Percentiles rank a stretch among this genome's conserved stretches.
Conservation (phyloP, 2,888 invertebrate species). For the Calameuta pallipes region DNA sequence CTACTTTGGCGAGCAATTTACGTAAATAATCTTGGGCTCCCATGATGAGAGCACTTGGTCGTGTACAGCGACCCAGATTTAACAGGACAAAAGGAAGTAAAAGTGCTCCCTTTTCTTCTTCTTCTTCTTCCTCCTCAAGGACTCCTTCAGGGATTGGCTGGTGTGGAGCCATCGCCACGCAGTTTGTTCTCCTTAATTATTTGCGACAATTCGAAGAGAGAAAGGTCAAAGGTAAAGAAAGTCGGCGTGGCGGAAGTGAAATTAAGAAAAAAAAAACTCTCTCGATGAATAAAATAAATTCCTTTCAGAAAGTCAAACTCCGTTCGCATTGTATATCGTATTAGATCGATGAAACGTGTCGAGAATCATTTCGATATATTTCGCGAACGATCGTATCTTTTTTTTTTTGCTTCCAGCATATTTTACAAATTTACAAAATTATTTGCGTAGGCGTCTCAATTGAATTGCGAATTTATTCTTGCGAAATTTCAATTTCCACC, state of each 20-base stretch:
- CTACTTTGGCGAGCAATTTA: constrained; percentile 18
- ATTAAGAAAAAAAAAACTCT: neutral
- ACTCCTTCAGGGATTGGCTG: neutral
- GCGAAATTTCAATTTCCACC: neutral
- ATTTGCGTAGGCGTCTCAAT: neutral
- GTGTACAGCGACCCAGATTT: neutral
- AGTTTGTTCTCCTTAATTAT: neutral
- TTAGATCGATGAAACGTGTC: neutral
- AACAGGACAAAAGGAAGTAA: constrained; percentile 1
- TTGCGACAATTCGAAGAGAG: neutral
- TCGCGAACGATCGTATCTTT: neutral
- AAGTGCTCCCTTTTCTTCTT: neutral
- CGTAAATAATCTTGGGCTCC: constrained; percentile 15
- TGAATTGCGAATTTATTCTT: neutral
- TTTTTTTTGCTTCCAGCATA: too few species aligned
- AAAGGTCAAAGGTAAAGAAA: neutral
- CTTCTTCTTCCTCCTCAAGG: neutral
- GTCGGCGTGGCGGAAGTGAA: neutral
- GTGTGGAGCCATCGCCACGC: neutral
- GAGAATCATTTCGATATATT: neutral
- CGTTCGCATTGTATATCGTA: neutral
- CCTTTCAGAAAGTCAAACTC: neutral
- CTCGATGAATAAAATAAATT: neutral
- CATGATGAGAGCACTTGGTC: constrained; percentile 6
- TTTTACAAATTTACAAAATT: neutral